These are phyloP conservation scores for Gambelia wislizenii DNA, from an alignment of 2,797 vertebrate species.

Conservation along the genomic window DNA sequence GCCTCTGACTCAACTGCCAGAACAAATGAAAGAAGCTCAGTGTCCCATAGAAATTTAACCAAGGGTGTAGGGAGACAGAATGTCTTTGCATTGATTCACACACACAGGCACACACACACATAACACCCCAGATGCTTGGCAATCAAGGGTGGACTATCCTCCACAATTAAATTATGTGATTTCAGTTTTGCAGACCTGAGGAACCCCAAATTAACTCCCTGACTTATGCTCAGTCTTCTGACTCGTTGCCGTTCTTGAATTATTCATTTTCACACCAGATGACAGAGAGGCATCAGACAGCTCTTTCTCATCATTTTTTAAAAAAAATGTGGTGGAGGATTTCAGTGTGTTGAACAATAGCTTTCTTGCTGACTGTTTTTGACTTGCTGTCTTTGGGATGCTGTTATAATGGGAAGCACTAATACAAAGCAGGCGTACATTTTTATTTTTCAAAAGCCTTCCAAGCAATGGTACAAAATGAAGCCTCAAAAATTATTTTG, in stretches of 20 bases:
- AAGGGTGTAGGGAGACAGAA: constrained; percentile 32
- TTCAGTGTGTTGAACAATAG: constrained; percentile 41
- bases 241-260: constrained; percentile 41
- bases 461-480: constrained; percentile 20
- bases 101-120: no score
- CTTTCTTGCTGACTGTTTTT: constrained; percentile 46
- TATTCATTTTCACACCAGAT: constrained; percentile 46
- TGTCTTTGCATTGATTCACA: constrained; percentile 6
- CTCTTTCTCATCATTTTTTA: constrained; percentile 24
- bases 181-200: constrained; percentile 43
- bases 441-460: constrained; percentile 6
- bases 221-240: constrained; percentile 38
- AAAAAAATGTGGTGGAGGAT: neutral
- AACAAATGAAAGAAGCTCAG: constrained; percentile 25
- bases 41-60: constrained; percentile 35
- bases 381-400: constrained; percentile 44
- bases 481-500: constrained; percentile 45
- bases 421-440: constrained; percentile 21
- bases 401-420: constrained; percentile 47
- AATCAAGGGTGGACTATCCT: neutral
- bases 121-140: neutral
- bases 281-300: constrained; percentile 21
- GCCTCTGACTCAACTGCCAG: constrained; percentile 28
- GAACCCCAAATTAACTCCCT: constrained; percentile 45
- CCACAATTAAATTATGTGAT: constrained; percentile 42